Evolutionary conservation across 2,888 invertebrate genomes (phyloP).

Genomic region (Epirrhoe alternata): DNA sequence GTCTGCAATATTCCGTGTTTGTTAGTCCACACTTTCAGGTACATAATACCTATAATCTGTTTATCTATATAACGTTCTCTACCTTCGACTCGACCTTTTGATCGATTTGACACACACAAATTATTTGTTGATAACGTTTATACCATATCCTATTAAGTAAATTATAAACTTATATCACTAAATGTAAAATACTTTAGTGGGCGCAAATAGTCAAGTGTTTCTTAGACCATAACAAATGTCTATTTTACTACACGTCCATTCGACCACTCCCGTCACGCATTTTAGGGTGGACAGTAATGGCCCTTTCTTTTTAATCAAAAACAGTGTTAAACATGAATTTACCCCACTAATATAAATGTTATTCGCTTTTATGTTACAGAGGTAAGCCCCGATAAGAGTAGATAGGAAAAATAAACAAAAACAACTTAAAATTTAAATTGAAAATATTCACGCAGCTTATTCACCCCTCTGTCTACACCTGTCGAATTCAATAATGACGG

Average conservation of each 20-base stretch:
- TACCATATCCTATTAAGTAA: too few species aligned
- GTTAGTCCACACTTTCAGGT: not conserved
- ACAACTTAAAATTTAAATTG: not conserved
- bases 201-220: not conserved
- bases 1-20: constrained; percentile 3
- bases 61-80: not conserved
- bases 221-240: constrained; percentile 17
- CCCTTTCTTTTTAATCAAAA: constrained; percentile 33
- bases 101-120: not conserved
- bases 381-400: not conserved
- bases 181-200: too few species aligned
- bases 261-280: constrained; percentile 24
- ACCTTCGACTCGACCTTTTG: not conserved
- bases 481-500: constrained; percentile 72
- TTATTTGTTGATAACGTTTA: not conserved
- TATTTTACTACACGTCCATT: constrained; percentile 16
- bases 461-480: constrained; percentile 44
- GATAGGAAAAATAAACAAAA: too few species aligned
- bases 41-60: constrained; percentile 5
- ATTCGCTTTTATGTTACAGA: not conserved
- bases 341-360: not conserved
- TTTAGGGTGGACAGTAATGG: constrained; percentile 28
- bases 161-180: too few species aligned
- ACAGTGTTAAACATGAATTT: constrained; percentile 21
- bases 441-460: not conserved